Evolutionary conservation across 2,888 invertebrate genomes (phyloP), one percentile per base, ranked within the genome.

Genomic region (Himalopsyche anomala): DNA sequence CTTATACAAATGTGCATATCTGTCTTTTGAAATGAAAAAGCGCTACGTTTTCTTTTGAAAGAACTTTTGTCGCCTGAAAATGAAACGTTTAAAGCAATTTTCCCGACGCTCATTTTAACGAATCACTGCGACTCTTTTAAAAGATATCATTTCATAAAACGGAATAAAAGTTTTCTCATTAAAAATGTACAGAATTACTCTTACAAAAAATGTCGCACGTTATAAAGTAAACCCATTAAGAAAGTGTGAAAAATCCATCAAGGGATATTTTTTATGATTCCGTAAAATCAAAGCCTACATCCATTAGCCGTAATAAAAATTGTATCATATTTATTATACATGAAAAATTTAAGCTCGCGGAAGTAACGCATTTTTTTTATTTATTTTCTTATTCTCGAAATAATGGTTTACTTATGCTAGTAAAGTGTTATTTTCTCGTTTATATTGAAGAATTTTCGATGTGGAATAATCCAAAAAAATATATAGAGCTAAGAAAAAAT

Each of bases 121-220:
- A 62, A 62, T 62, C 62, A 62, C 28, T n/a, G 28, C 9, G 62
- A 62, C 62, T 83, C 45, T 38, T 38, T 19, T 45, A 40, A 83
- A 40, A 80, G 55, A 84, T 51, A 79, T 74, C 28, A 79, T 51
- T 79, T 51, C 36, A 42, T 40, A 74, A 42, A 79, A 74, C 54
- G 79, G 45, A 8, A 80, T 42, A 36, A 85, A 86, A 86, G 85
- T 86, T 86, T 86, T 86, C 85, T 86, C 85, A 86, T 86, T 86
- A 86, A 86, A 86, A 86, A 83, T 83, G 85, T 82, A 55, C 80
- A 40, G 80, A 86, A 86, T 85, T 83, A 79, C 83, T 83, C 83
- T 55, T 82, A 45, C 11, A 51, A 81, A 45, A 51, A 81, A 28
- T 8, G 19, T 42, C 19, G 6, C 81, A 19, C 81, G 40, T 51